phyloP scores from a whole-genome alignment of 2,888 invertebrate species.

The Lycia hirtaria region DNA sequence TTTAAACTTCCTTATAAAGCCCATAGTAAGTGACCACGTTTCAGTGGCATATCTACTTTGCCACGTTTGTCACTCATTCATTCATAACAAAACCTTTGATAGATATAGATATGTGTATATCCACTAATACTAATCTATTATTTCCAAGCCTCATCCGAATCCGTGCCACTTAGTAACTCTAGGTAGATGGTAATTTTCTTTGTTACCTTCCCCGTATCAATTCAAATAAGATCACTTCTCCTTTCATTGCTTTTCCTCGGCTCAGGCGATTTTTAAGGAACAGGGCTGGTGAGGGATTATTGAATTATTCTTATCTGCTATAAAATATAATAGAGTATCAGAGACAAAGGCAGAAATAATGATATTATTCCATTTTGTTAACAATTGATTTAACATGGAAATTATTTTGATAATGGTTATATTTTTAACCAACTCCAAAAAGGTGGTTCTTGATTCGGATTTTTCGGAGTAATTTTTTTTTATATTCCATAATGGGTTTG shows the following conservation, averaged over 20 bases:
- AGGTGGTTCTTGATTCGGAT: no score
- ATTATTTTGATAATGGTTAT: slow-evolving; percentile 28
- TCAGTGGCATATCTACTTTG: no score
- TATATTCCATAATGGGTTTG: no score
- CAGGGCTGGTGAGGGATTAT: slow-evolving; percentile 37
- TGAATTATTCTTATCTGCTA: slow-evolving; percentile 37
- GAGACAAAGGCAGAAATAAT: slow-evolving; percentile 30
- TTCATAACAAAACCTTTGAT: no score
- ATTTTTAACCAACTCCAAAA: no score
- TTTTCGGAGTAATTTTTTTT: no score
- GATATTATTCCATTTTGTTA: slow-evolving; percentile 30
- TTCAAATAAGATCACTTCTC: slow-evolving; percentile 58
- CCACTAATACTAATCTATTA: no score
- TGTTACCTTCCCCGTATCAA: slow-evolving; percentile 59
- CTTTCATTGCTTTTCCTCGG: slow-evolving; percentile 50
- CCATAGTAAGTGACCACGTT: no score
- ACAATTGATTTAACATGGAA: slow-evolving; percentile 29
- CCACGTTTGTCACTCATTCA: no score
- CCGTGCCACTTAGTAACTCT: slow-evolving; percentile 42
- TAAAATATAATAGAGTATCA: slow-evolving; percentile 35
- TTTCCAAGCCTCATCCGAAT: slow-evolving; percentile 21
- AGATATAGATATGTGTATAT: no score
- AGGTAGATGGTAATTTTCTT: slow-evolving; percentile 56
- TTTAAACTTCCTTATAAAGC: no score
- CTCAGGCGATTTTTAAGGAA: slow-evolving; percentile 53